A percentile compares a stretch with the other conserved stretches of the same genome.
phyloP scores from a whole-genome alignment of 2,797 vertebrate genomes.

The Gephyroberyx darwinii region DNA sequence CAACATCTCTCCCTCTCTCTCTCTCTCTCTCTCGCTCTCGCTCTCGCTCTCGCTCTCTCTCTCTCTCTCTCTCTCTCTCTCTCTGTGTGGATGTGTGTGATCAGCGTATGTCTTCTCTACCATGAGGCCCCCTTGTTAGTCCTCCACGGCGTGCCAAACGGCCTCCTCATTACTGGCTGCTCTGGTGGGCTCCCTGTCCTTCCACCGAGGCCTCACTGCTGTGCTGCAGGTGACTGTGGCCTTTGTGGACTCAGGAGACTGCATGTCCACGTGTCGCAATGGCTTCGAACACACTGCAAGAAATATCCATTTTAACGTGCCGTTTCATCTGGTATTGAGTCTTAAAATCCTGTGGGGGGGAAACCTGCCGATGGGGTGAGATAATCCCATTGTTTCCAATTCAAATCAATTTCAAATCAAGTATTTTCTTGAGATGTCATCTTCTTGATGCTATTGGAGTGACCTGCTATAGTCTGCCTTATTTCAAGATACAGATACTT shows the following conservation, averaged over 20 bases:
- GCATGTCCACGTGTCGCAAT: no score
- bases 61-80: not conserved
- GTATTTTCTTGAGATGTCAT: no score
- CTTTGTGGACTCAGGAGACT: not conserved
- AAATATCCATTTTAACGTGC: no score
- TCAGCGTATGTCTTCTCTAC: slow-evolving; percentile 22
- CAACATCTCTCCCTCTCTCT: not conserved
- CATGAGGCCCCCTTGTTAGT: slow-evolving; percentile 50
- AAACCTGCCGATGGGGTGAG: no score
- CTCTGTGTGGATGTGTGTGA: slow-evolving; percentile 31
- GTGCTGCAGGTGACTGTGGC: slow-evolving; percentile 42
- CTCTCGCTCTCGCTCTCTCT: no score
- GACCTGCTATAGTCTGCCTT: no score
- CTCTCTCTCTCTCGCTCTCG: slow-evolving; percentile 1
- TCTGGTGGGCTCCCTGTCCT: slow-evolving; percentile 30
- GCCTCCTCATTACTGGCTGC: slow-evolving; percentile 53
- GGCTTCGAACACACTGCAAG: not conserved
- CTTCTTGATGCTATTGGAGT: no score
- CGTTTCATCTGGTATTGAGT: no score
- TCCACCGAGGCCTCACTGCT: slow-evolving; percentile 28
- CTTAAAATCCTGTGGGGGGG: no score
- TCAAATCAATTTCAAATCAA: no score
- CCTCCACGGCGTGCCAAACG: slow-evolving; percentile 48
- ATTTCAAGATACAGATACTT: no score
- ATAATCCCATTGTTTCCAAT: no score